Conservation (phyloP, 64 coral and sea anemone genomes). For the Pachyseris speciosa region DNA sequence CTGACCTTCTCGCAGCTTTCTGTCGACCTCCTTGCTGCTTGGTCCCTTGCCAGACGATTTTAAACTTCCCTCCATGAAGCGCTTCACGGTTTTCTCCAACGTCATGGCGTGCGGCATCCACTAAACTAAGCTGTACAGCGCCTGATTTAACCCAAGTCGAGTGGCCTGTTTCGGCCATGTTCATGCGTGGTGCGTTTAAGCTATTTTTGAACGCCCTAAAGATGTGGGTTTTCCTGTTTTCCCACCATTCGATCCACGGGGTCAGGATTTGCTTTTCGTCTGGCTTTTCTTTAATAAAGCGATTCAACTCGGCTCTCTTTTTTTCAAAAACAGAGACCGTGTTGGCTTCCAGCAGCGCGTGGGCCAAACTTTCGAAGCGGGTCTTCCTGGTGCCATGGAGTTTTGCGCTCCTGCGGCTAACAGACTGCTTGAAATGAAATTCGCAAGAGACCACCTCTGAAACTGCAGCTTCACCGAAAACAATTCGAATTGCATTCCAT, state of each 20-base stretch:
- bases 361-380: neutral
- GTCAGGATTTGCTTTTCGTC: neutral
- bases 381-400: neutral
- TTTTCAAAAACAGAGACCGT: constrained; percentile 39
- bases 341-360: neutral
- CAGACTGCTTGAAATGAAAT: constrained; percentile 58
- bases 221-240: constrained; percentile 44
- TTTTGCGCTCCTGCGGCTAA: constrained; percentile 10
- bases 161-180: constrained; percentile 58
- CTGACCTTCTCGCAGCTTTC: no score
- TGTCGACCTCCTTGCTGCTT: no score
- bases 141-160: no score
- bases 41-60: no score
- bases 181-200: neutral
- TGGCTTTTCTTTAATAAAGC: constrained; percentile 30
- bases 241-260: constrained; percentile 35
- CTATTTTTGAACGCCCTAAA: constrained; percentile 36
- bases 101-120: constrained; percentile 21
- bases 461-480: constrained; percentile 10
- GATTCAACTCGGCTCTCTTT: constrained; percentile 9
- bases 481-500: constrained; percentile 32
- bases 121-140: constrained; percentile 1
- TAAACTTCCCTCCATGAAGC: neutral
- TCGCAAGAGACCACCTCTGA: constrained; percentile 42
- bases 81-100: neutral